Base-by-base conservation (phyloP, 2,113 vertebrate species). In the Panthera tigris region DNA sequence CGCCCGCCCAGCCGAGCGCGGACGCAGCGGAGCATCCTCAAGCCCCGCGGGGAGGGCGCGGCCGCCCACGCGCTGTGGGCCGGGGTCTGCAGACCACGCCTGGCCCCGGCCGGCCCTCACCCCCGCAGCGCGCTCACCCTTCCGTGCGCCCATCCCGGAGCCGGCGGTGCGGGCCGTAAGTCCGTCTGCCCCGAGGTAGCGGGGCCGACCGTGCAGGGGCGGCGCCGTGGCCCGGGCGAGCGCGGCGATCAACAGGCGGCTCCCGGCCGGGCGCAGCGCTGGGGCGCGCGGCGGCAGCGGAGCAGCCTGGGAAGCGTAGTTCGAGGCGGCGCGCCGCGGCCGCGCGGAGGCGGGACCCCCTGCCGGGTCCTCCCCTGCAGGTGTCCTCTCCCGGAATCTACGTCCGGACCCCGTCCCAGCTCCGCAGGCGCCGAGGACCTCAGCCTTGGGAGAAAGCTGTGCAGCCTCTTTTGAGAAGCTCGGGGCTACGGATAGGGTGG, bases 251-350 rank as follows among this genome's bases (percentile, higher is more conserved):
- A 89, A 97, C 97, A 97, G 94, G 95, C 94, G 63, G 95, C 92
- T 92, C 88, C 14, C 2, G 68, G 90, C 74, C 74, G 73, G 92
- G 97, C 71, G 92, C 96, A 78, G 94, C 97, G 94, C 68, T 10
- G 9, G 73, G n/a, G 92, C 55, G 94, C 89, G 95, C 85, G 82
- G 85, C 74, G 14, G 91, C 95, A 89, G 94, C 95, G 91, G 93
- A 63, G 98, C 97, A 98, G 96, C 78, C 97, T 97, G 97, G 98
- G 98, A 98, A 97, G 95, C 95, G 98, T 97, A 98, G 98, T 98
- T 92, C 76, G 5, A 8, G 65, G 88, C 61, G 33, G 79, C 33
- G 76, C 73, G 83, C 50, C 10, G 74, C 48, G 55, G 69, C 48
- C 11, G 27, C 21, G 27, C 78, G 1, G 23, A 57, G 73, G 92